Percentiles rank a stretch among this genome's conserved stretches.
Conservation (phyloP, 2,113 vertebrate species). For the Pteropus alecto region DNA sequence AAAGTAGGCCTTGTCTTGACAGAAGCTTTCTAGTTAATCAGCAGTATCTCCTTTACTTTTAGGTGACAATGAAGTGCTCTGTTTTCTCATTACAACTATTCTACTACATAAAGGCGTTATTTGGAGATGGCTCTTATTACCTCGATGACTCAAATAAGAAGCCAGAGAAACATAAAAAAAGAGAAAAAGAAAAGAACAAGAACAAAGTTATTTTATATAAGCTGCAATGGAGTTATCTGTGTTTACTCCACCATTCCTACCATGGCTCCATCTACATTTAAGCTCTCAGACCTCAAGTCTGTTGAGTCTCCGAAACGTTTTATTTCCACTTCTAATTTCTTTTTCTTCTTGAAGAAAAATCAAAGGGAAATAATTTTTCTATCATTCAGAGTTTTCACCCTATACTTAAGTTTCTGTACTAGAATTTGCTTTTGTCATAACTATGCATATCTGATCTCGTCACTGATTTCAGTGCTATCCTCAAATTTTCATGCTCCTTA, state of each 20-base stretch:
- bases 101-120: slow-evolving; percentile 33
- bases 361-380: not conserved
- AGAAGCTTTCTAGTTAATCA: slow-evolving; percentile 10
- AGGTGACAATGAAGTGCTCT: slow-evolving; percentile 26
- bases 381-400: not conserved
- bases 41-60: slow-evolving; percentile 10
- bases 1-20: not conserved
- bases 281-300: not conserved
- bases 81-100: slow-evolving; percentile 61
- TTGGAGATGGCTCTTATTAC: slow-evolving; percentile 31
- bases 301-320: not conserved
- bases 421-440: slow-evolving; percentile 4
- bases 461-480: not conserved
- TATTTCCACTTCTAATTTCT: not conserved
- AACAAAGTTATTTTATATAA: not conserved
- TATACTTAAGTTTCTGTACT: not conserved
- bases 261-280: not conserved
- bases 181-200: not conserved
- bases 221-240: not conserved
- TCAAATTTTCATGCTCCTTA: not conserved
- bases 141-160: not conserved
- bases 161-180: not conserved
- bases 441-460: not conserved
- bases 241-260: not conserved
- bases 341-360: not conserved